phyloP scores from a whole-genome alignment of 2,113 vertebrate species.

The Myiozetetes cayanensis region DNA sequence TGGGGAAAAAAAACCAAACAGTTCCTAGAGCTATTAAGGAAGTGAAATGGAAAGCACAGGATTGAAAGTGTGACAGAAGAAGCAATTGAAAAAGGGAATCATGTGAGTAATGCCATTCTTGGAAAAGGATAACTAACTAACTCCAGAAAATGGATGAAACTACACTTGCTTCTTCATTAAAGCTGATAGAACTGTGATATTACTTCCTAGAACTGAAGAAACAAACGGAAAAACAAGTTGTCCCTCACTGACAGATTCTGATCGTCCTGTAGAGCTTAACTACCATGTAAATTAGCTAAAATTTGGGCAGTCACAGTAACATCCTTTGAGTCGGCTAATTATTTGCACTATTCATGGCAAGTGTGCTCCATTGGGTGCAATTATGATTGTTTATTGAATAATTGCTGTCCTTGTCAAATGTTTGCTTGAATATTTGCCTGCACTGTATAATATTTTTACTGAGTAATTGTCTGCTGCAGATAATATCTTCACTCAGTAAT shows the following conservation, averaged over 20 bases:
- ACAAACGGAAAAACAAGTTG: conserved; percentile 48
- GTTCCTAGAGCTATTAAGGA: not conserved
- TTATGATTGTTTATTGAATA: conserved; percentile 80
- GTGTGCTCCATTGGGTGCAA: conserved; percentile 69
- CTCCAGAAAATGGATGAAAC: not conserved
- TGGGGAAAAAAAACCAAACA: not conserved
- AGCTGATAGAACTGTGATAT: not conserved
- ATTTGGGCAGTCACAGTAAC: conserved; percentile 15
- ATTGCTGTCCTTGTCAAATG: conserved; percentile 76
- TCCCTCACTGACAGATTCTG: conserved; percentile 54
- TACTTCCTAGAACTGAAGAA: conserved; percentile 44
- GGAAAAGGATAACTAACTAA: not conserved
- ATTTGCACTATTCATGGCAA: conserved; percentile 62
- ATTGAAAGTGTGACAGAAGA: not conserved
- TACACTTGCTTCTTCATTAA: not conserved
- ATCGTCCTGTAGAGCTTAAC: not conserved
- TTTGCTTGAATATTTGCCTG: conserved; percentile 74
- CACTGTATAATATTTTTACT: conserved; percentile 72
- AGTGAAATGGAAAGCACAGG: not conserved
- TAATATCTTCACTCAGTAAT: conserved; percentile 77
- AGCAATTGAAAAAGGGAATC: not conserved
- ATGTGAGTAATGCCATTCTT: not conserved
- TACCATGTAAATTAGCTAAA: conserved; percentile 60
- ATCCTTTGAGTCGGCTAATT: conserved; percentile 63
- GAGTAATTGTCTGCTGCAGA: conserved; percentile 73